Base-by-base conservation (phyloP, 2,113 vertebrate species). In the Spermophilus dauricus region DNA sequence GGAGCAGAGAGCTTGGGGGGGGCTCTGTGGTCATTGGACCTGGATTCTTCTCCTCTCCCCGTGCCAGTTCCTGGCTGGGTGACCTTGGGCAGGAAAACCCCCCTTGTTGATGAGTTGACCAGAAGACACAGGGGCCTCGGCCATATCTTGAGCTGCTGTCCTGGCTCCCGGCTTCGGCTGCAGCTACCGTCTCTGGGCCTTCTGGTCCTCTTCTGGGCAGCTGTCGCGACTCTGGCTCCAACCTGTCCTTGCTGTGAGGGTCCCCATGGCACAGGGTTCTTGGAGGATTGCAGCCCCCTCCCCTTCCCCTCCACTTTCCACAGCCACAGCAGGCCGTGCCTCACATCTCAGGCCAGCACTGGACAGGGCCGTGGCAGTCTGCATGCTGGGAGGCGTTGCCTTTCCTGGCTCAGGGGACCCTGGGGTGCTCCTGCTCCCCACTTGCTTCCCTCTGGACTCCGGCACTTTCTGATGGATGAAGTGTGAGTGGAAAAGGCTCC, bases 401-500 rank as follows among this genome's bases (percentile, higher is more conserved):
- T 95, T 75, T 90, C 65, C 77, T 94, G 69, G 80, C 75, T 53
- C 42, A 1, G 48, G 76, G 95, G 73, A 87, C 76, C 32, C 48
- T 37, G 45, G 53, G 72, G 56, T 34, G 13, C 89, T 86, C 80
- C 4, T 0, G 0, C 87, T 82, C 93, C 88, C 72, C 2, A 0
- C 51, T 30, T 18, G 18, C 84, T 56, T 86, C 72, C 80, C 37
- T 93, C 85, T 91, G 84, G 86, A 96, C 93, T 96, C 97, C 85
- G 92, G 96, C 42, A 53, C 69, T 85, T 95, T 96, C 96, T 98
- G 98, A 98, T 94, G 90, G 97, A 98, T 95, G 91, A 96, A 61
- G 96, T 97, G 95, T 87, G 92, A 98, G 97, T 95, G 96, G 95
- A 97, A 96, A 92, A 70, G 69, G 92, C 97, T 97, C 96, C 95